Evolutionary conservation across 2,113 vertebrate species (phyloP).

Genomic region (Rhineura floridana): DNA sequence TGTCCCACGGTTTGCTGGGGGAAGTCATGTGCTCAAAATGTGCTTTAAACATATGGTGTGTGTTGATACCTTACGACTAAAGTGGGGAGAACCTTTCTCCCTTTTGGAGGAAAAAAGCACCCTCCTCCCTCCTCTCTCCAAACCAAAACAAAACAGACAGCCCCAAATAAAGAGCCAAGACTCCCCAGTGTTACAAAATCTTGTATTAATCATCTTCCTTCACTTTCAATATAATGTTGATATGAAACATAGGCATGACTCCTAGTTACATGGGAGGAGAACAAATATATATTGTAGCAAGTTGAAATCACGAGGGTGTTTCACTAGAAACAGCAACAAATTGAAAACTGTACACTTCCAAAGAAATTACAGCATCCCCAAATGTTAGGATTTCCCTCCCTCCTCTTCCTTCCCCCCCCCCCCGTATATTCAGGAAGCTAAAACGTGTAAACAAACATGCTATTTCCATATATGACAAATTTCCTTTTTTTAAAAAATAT

Average conservation of each 20-base stretch:
- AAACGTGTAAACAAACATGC: conserved; percentile 87
- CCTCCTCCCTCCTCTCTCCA: neutral
- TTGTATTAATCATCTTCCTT: conserved; percentile 89
- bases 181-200: conserved; percentile 85
- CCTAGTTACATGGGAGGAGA: conserved; percentile 80
- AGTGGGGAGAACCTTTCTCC: neutral
- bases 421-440: conserved; percentile 72
- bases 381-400: conserved; percentile 77
- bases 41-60: too few relatives aligned
- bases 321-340: conserved; percentile 81
- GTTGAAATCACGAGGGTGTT: conserved; percentile 79
- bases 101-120: neutral
- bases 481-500: conserved; percentile 77
- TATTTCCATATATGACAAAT: conserved; percentile 81
- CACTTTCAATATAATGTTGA: conserved; percentile 79
- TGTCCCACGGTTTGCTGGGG: too few relatives aligned
- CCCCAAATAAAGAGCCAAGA: conserved; percentile 68
- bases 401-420: neutral
- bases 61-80: too few relatives aligned
- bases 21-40: too few relatives aligned
- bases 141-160: neutral
- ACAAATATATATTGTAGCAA: conserved; percentile 84
- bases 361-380: conserved; percentile 83
- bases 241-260: conserved; percentile 85
- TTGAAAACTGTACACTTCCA: conserved; percentile 86